Evolutionary conservation across 2,797 vertebrate species (phyloP).

Genomic region (Vespertilio murinus): DNA sequence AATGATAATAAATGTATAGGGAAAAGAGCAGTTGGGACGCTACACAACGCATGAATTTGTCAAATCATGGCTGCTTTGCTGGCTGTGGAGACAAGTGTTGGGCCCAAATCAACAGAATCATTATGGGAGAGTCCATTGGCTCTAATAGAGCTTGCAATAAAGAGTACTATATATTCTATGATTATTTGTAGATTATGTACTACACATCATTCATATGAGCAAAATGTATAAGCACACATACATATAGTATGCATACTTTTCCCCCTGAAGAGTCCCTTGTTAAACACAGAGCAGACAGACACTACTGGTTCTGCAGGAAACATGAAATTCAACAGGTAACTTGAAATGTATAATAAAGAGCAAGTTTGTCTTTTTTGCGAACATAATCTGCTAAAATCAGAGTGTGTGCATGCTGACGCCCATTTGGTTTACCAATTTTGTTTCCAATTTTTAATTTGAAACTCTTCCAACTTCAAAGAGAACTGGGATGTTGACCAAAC

Average conservation of each 20-base stretch:
- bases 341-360: not conserved
- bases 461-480: not conserved
- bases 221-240: not conserved
- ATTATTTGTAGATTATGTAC: not conserved
- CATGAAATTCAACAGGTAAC: not conserved
- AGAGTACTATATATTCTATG: not conserved
- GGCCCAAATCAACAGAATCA: not conserved
- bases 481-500: not conserved
- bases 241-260: not conserved
- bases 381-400: not conserved
- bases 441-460: slow-evolving; percentile 26
- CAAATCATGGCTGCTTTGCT: not conserved
- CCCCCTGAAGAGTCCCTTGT: not conserved
- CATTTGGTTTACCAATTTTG: not conserved
- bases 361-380: not conserved
- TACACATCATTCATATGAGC: not conserved
- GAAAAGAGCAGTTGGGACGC: not conserved
- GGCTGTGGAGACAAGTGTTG: not conserved
- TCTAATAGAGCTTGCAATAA: not conserved
- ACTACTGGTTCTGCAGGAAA: not conserved
- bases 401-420: not conserved
- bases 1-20: not conserved
- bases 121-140: not conserved
- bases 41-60: not conserved
- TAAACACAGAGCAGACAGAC: not conserved